Conservation (phyloP, 2,797 vertebrate species). For the Forpus xanthops region DNA sequence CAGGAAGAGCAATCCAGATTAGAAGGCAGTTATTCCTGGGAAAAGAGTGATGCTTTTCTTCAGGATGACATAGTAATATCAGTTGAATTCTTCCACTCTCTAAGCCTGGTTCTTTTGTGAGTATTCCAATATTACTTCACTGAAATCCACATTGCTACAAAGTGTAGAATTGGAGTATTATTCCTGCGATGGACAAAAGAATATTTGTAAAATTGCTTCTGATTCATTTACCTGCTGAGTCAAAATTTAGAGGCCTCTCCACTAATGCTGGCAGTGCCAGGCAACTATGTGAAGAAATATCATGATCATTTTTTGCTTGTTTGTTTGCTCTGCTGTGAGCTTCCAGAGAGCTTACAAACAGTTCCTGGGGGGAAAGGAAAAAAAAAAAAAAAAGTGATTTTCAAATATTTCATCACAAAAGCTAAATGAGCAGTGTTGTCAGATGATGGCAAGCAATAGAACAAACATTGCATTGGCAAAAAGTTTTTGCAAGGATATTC, state of each 20-base stretch:
- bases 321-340: neutral
- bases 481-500: neutral
- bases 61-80: neutral
- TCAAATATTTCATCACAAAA: neutral
- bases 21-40: neutral
- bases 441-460: neutral
- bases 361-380: neutral
- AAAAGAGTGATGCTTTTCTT: neutral
- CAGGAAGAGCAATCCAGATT: neutral
- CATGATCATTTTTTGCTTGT: neutral
- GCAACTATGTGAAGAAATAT: neutral
- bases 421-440: neutral
- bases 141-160: neutral
- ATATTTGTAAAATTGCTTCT: neutral
- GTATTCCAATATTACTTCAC: neutral
- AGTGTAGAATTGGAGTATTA: neutral
- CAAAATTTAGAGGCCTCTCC: neutral
- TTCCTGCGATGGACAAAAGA: neutral
- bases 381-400: neutral
- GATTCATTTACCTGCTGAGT: neutral
- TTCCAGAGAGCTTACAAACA: neutral
- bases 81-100: neutral
- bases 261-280: neutral
- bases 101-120: neutral
- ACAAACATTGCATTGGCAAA: neutral